Evolutionary conservation across 37 sponge, comb jelly and placozoan species (phyloP).

Genomic region (Oopsacas minuta): DNA sequence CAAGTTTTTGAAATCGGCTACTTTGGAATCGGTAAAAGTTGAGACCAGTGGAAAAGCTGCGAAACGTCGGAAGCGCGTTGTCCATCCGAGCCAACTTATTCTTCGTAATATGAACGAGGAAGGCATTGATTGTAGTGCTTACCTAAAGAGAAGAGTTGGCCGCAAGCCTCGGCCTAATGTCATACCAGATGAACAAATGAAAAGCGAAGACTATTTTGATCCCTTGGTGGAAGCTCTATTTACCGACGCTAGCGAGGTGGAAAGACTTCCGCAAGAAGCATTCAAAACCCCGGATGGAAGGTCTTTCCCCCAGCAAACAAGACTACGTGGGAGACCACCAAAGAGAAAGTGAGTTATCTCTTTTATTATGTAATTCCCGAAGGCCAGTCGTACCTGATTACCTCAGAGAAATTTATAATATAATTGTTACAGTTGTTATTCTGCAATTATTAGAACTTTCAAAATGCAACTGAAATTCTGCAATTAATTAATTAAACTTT

Average conservation of each 20-base stretch:
- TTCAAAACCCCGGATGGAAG: not conserved
- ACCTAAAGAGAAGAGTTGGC: not conserved
- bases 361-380: too few species aligned
- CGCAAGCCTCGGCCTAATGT: not conserved
- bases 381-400: not conserved
- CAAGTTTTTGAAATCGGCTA: not conserved
- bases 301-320: not conserved
- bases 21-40: not conserved
- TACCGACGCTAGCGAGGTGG: not conserved
- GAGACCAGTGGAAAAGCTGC: not conserved
- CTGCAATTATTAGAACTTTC: too few species aligned
- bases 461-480: too few species aligned
- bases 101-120: not conserved
- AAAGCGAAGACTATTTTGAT: constrained; percentile 6
- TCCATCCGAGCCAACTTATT: not conserved
- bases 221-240: not conserved
- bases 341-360: constrained; percentile 13
- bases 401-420: not conserved
- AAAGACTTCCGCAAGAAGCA: not conserved
- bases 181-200: not conserved
- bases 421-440: not conserved
- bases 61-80: not conserved
- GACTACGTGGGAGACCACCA: not conserved
- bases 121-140: not conserved
- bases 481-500: too few species aligned